Conservation (phyloP, 2,888 invertebrate genomes). For the Ecliptopera silaceata region DNA sequence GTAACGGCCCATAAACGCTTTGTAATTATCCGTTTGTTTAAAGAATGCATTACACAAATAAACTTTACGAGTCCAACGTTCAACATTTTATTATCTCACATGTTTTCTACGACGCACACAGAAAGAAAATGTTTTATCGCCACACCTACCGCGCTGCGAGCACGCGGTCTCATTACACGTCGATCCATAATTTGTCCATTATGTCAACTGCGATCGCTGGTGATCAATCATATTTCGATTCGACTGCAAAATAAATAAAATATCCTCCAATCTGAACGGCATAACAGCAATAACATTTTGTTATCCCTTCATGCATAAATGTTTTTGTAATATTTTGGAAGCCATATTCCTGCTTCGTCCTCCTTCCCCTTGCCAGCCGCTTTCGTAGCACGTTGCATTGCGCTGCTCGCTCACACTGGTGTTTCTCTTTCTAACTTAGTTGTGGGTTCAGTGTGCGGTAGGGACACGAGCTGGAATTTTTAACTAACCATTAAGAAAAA, state of each 20-base stretch:
- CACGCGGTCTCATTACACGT: constrained; percentile 53
- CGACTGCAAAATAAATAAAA: constrained; percentile 55
- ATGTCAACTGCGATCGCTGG: constrained; percentile 47
- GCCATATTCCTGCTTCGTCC: constrained; percentile 57
- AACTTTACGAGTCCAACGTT: constrained; percentile 77
- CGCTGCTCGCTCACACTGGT: constrained; percentile 47
- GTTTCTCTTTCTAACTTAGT: constrained; percentile 58
- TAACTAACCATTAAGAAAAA: constrained; percentile 7
- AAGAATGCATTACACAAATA: constrained; percentile 78
- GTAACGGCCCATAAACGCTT: constrained; percentile 66
- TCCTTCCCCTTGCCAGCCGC: constrained; percentile 43
- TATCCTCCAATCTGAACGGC: constrained; percentile 62
- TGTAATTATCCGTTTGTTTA: constrained; percentile 78
- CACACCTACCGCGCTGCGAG: constrained; percentile 48
- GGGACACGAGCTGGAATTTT: constrained; percentile 17
- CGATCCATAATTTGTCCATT: constrained; percentile 64
- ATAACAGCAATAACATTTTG: constrained; percentile 68
- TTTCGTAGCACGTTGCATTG: constrained; percentile 52
- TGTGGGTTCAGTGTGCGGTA: constrained; percentile 17
- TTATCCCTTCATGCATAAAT: constrained; percentile 79
- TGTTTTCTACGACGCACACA: constrained; percentile 67
- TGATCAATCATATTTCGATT: constrained; percentile 55
- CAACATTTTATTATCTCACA: constrained; percentile 78
- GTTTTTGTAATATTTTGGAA: constrained; percentile 76
- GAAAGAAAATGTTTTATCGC: constrained; percentile 59